Conservation (phyloP, 2,113 vertebrate species). For the Peromyscus leucopus region DNA sequence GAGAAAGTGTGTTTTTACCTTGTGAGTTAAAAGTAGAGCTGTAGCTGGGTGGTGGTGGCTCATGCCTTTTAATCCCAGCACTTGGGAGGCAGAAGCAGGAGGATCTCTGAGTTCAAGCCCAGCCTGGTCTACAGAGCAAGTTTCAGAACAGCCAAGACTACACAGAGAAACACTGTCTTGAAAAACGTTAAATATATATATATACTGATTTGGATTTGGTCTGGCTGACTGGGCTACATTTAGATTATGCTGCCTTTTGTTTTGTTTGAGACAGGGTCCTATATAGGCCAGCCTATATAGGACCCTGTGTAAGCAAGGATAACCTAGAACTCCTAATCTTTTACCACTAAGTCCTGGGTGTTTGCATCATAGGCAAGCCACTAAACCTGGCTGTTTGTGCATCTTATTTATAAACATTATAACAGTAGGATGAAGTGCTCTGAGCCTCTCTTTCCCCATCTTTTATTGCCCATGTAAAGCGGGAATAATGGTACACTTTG, state of each 20-base stretch:
- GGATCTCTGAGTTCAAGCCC: too few relatives aligned
- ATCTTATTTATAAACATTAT: background rate
- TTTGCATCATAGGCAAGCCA: background rate
- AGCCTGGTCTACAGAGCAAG: too few relatives aligned
- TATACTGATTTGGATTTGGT: constrained; percentile 33
- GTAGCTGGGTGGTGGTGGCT: background rate
- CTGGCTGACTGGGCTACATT: background rate
- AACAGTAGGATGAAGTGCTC: background rate
- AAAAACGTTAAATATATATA: background rate
- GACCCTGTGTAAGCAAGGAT: background rate
- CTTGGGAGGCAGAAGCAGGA: too few relatives aligned
- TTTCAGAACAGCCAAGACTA: too few relatives aligned
- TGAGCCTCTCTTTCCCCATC: background rate
- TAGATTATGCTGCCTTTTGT: background rate
- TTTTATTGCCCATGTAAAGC: background rate
- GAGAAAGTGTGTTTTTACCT: constrained; percentile 18
- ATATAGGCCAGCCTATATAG: too few relatives aligned
- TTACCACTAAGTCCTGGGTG: background rate
- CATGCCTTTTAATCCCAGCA: too few relatives aligned
- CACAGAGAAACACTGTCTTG: too few relatives aligned
- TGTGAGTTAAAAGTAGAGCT: constrained; percentile 12
- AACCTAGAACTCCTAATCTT: background rate
- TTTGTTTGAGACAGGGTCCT: background rate
- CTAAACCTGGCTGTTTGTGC: background rate
- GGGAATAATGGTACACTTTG: background rate